A percentile compares a stretch with the other conserved stretches of the same genome.
Evolutionary conservation across 1,140 invertebrate genomes (phyloP).

Genomic region (Catajapyx aquilonaris): DNA sequence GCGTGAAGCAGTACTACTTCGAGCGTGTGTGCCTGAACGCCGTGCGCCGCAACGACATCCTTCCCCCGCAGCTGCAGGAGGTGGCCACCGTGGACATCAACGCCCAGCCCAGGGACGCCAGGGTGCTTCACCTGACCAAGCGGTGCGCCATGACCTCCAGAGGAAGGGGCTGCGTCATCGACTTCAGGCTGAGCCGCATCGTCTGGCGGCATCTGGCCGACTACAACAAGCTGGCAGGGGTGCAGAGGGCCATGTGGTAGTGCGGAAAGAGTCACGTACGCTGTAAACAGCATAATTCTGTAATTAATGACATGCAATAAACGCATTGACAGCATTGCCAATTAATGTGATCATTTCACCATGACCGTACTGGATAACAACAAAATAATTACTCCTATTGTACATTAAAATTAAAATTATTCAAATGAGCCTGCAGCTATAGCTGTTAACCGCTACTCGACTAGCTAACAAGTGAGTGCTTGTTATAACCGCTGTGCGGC

Average conservation of each 20-base stretch:
- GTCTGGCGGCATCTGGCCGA: constrained; percentile 71
- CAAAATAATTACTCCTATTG: no score
- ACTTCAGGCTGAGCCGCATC: constrained; percentile 69
- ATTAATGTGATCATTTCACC: no score
- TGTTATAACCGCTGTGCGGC: no score
- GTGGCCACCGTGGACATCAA: constrained; percentile 32
- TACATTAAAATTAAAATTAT: no score
- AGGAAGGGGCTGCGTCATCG: constrained; percentile 42
- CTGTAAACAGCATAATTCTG: no score
- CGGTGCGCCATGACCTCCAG: constrained; percentile 65
- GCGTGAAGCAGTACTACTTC: constrained; percentile 43
- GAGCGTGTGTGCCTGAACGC: constrained; percentile 50
- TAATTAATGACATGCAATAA: no score
- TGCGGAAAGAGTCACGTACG: no score
- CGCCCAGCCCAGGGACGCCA: constrained; percentile 50
- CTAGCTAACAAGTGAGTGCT: no score
- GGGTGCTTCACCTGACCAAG: constrained; percentile 32
- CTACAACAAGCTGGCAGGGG: constrained; percentile 70
- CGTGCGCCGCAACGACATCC: constrained; percentile 53
- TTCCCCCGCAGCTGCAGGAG: constrained; percentile 46
- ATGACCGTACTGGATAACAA: no score
- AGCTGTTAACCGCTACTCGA: no score
- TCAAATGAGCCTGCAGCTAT: no score
- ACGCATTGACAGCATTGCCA: no score
- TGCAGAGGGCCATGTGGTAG: constrained; percentile 74